Evolutionary conservation across 2,888 invertebrate species (phyloP).

Genomic region (Drosophila melanocephala): DNA sequence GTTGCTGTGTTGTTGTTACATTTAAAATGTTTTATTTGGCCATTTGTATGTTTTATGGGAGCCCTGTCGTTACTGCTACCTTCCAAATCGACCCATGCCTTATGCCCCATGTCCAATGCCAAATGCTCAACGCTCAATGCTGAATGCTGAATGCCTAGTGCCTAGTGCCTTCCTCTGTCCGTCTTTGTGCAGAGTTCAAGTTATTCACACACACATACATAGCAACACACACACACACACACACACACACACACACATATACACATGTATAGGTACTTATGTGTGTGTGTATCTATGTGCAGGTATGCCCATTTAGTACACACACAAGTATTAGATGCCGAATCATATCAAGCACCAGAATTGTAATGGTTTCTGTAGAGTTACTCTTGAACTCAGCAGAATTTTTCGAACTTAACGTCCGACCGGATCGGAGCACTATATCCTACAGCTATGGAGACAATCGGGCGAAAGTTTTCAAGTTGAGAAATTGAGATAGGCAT

Average conservation of each 20-base stretch:
- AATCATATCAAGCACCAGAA: background rate
- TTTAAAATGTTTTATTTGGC: conserved; percentile 82
- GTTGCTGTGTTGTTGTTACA: conserved; percentile 67
- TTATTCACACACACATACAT: conserved; percentile 3
- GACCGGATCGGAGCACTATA: background rate
- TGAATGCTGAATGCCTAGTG: conserved; percentile 5
- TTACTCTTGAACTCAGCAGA: background rate
- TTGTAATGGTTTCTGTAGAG: background rate
- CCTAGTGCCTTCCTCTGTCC: background rate
- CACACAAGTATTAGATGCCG: background rate
- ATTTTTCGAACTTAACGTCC: background rate
- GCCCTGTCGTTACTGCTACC: conserved; percentile 62
- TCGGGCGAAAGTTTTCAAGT: background rate
- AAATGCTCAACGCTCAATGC: conserved; percentile 1
- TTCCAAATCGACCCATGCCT: conserved; percentile 24
- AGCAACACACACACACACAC: background rate
- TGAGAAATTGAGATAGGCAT: background rate
- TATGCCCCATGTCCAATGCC: background rate
- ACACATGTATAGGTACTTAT: background rate
- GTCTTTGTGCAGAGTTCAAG: conserved; percentile 8
- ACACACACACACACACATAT: conserved; percentile 1
- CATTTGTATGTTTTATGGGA: conserved; percentile 81
- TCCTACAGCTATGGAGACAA: background rate
- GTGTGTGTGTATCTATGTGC: background rate
- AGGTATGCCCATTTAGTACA: background rate